These are phyloP conservation scores for Ophiodon elongatus DNA, from an alignment of 2,113 vertebrate species.

Conservation along the genomic window DNA sequence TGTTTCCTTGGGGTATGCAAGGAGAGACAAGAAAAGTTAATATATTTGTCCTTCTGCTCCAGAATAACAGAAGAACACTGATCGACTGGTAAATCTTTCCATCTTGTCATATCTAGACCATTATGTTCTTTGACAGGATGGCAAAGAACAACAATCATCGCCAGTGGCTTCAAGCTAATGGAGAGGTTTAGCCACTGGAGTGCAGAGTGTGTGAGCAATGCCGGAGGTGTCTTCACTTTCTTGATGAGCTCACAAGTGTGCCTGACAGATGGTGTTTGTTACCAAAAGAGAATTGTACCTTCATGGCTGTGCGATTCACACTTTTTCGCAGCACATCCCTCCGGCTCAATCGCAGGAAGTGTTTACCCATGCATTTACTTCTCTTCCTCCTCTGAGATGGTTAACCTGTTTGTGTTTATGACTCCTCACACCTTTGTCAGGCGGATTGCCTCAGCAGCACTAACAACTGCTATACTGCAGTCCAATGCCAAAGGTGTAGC, in stretches of 20 bases:
- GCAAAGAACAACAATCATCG: constrained; percentile 44
- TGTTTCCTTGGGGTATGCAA: constrained; percentile 29
- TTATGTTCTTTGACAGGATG: constrained; percentile 37
- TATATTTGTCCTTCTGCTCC: constrained; percentile 4
- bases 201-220: constrained; percentile 36
- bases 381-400: constrained; percentile 45
- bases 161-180: constrained; percentile 32
- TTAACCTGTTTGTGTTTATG: constrained; percentile 43
- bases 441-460: constrained; percentile 22
- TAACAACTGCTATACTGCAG: constrained; percentile 2
- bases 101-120: constrained; percentile 40
- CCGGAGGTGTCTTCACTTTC: constrained; percentile 52
- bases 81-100: constrained; percentile 20
- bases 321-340: constrained; percentile 50
- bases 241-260: constrained; percentile 60
- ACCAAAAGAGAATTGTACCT: constrained; percentile 64
- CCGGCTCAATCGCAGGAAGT: constrained; percentile 55
- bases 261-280: constrained; percentile 78
- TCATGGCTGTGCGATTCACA: constrained; percentile 49
- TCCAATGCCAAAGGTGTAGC: constrained; percentile 5
- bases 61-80: background rate
- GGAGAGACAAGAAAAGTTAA: constrained; percentile 22
- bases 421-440: constrained; percentile 37
- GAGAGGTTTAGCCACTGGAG: constrained; percentile 47
- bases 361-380: constrained; percentile 60